phyloP scores from a whole-genome alignment of 2,797 vertebrate genomes.

The Clarias fuscus region DNA sequence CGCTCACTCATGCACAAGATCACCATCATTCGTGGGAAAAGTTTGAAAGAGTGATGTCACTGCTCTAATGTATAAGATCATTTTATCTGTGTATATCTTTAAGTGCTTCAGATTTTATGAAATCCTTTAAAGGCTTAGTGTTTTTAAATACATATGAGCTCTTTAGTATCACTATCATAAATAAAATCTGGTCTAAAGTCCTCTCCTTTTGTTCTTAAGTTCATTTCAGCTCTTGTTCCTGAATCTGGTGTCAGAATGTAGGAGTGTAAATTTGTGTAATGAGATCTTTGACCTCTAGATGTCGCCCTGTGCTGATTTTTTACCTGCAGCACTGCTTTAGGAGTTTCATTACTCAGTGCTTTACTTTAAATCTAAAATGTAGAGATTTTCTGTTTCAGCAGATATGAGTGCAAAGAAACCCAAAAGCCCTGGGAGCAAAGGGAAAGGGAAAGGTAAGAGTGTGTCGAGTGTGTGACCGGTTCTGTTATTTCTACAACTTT shows the following conservation, averaged over 20 bases:
- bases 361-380: neutral
- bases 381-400: neutral
- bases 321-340: neutral
- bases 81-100: no score
- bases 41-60: no score
- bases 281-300: conserved; percentile 60
- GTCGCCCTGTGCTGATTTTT: conserved; percentile 40
- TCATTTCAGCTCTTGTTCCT: neutral
- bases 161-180: neutral
- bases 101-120: no score
- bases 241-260: neutral
- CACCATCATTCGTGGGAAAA: no score
- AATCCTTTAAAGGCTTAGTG: no score
- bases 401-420: conserved; percentile 65
- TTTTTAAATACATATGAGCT: no score
- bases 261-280: neutral
- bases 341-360: neutral
- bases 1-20: no score
- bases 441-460: conserved; percentile 58
- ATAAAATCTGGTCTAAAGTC: neutral
- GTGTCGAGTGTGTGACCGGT: conserved; percentile 11
- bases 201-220: neutral
- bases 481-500: neutral
- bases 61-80: no score
- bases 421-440: conserved; percentile 54